These are phyloP conservation scores for Artemia sp. DNA, from an alignment of 2,888 invertebrate genomes.

Conservation along the genomic window DNA sequence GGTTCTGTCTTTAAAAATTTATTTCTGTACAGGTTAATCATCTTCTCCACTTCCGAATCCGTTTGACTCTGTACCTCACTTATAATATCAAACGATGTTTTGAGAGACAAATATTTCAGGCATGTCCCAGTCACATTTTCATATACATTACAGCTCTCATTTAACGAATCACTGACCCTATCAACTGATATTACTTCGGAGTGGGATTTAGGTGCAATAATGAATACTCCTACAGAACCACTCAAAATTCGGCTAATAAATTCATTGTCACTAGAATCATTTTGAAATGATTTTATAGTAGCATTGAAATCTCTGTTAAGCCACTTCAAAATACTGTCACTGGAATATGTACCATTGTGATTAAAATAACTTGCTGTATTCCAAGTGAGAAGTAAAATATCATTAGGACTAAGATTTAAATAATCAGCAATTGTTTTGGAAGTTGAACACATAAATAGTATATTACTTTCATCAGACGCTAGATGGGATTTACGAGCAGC, in stretches of 20 bases:
- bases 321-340: background rate
- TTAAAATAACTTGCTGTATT: background rate
- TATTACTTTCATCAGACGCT: background rate
- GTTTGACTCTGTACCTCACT: too few relatives aligned
- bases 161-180: too few relatives aligned
- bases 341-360: background rate
- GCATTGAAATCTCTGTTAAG: background rate
- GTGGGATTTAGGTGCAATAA: background rate
- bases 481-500: background rate
- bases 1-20: too few relatives aligned
- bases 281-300: background rate
- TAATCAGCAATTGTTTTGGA: background rate
- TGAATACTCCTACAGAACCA: background rate
- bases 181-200: too few relatives aligned
- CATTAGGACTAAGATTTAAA: background rate
- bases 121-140: too few relatives aligned
- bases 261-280: background rate
- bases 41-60: too few relatives aligned
- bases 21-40: too few relatives aligned
- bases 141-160: too few relatives aligned
- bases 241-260: background rate
- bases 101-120: too few relatives aligned
- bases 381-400: conserved; percentile 5
- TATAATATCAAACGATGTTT: too few relatives aligned
- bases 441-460: background rate